Evolutionary conservation across 2,888 invertebrate species (phyloP).

Genomic region (Eurois occulta): DNA sequence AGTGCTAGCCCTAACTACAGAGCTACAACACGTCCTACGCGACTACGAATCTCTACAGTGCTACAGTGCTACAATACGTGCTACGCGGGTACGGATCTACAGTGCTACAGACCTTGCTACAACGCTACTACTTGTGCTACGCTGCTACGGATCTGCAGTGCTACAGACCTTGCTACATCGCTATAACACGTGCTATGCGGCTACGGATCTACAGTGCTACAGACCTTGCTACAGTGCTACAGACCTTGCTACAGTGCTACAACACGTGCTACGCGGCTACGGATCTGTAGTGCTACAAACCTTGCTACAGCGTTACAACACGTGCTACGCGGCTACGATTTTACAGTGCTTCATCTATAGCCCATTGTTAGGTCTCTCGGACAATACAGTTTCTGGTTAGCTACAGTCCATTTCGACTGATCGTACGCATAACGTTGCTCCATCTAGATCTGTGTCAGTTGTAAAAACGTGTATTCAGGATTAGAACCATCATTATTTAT

Average conservation of each 20-base stretch:
- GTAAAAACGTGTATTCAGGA: not conserved
- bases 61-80: not conserved
- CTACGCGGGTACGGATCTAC: not conserved
- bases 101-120: not conserved
- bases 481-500: not conserved
- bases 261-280: not conserved
- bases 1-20: not conserved
- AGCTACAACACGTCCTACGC: not conserved
- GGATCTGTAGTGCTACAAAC: not conserved
- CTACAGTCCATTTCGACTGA: not conserved
- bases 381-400: not conserved
- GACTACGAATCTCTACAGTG: not conserved
- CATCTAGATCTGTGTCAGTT: not conserved
- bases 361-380: not conserved
- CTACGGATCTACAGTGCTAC: not conserved
- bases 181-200: not conserved
- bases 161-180: not conserved
- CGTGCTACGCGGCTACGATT: not conserved
- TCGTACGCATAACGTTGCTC: not conserved
- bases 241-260: not conserved
- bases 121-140: not conserved
- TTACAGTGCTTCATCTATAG: not conserved
- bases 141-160: not conserved
- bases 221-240: not conserved
- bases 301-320: not conserved